Percentiles rank a stretch among this genome's conserved stretches.
These are phyloP conservation scores for Gorilla gorilla DNA, from an alignment of 2,113 vertebrate species.

Conservation along the genomic window DNA sequence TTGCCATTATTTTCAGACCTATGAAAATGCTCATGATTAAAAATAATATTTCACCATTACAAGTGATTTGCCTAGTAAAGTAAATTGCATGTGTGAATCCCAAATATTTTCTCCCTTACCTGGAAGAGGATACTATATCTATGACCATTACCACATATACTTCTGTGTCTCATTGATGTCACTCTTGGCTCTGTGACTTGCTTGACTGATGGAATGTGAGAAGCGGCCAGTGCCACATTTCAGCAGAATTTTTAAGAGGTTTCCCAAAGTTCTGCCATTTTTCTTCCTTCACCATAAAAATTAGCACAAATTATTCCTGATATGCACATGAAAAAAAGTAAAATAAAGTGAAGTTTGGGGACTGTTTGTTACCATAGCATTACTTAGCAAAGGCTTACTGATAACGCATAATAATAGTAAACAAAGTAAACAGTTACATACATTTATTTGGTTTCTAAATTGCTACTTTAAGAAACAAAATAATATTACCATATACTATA, in stretches of 20 bases:
- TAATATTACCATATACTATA: neutral
- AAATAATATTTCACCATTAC: neutral
- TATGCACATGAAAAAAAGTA: neutral
- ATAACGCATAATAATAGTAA: neutral
- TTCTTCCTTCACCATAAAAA: neutral
- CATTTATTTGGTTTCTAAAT: neutral
- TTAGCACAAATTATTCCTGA: neutral
- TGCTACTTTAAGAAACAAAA: neutral
- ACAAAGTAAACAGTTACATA: neutral
- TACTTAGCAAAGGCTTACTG: neutral
- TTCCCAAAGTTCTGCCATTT: neutral
- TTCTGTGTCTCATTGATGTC: neutral
- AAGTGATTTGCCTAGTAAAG: neutral
- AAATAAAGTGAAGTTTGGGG: neutral
- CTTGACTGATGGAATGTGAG: neutral
- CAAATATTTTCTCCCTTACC: too few relatives aligned
- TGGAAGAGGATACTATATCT: too few relatives aligned
- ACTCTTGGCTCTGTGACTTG: neutral
- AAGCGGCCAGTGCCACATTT: neutral
- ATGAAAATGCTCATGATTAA: neutral
- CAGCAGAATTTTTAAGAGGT: neutral
- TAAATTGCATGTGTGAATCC: neutral
- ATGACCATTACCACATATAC: accelerated
- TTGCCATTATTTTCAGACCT: neutral
- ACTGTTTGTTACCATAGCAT: neutral